phyloP scores from a whole-genome alignment of 2,888 invertebrate species.

The Drosophila vallismaia region DNA sequence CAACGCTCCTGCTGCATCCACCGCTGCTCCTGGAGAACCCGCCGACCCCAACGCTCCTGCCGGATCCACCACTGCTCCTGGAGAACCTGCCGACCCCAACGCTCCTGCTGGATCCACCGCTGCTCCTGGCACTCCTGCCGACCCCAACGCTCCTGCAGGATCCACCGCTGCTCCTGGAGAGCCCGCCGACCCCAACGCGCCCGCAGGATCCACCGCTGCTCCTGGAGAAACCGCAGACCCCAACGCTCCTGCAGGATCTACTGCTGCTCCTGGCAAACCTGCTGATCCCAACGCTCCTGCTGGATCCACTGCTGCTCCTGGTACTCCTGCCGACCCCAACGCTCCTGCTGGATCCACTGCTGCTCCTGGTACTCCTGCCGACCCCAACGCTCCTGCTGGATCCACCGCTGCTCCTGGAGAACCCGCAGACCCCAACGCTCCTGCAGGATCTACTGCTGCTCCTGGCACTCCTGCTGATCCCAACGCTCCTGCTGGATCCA shows the following conservation, averaged over 20 bases:
- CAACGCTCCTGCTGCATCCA: constrained; percentile 39
- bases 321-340: constrained; percentile 13
- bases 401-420: constrained; percentile 25
- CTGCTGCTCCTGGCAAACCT: constrained; percentile 7
- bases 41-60: constrained; percentile 21
- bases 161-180: constrained; percentile 19
- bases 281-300: constrained; percentile 31
- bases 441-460: constrained; percentile 17
- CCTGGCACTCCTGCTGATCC: constrained; percentile 36
- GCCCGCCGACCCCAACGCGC: constrained; percentile 3
- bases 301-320: constrained; percentile 4
- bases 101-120: constrained; percentile 14
- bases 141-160: constrained; percentile 24
- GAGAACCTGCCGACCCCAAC: constrained; percentile 31
- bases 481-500: constrained; percentile 12
- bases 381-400: constrained; percentile 43
- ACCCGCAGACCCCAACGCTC: constrained; percentile 19
- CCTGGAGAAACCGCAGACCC: constrained; percentile 20
- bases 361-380: constrained; percentile 21
- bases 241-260: constrained; percentile 12
- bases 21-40: constrained; percentile 21
- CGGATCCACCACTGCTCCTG: constrained; percentile 25
- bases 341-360: constrained; percentile 29
- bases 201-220: constrained; percentile 23
- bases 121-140: constrained; percentile 13